Base-by-base conservation (phyloP, 2,888 invertebrate species). In the Globia sparganii region DNA sequence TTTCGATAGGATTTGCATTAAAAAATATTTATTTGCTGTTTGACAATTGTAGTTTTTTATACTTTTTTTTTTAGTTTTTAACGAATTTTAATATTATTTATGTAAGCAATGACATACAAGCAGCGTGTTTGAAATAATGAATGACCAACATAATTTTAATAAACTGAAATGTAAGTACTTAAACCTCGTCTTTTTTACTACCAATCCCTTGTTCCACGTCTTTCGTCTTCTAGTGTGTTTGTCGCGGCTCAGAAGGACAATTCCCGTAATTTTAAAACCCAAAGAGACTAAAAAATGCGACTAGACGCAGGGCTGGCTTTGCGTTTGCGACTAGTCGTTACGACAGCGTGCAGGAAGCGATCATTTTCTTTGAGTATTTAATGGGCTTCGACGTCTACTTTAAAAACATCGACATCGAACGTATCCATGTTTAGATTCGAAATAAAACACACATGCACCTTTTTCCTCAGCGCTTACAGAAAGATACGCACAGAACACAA, bases 131-230 rank as follows among this genome's bases (percentile, higher is more conserved):
- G 72, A 77, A 81, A 78, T 78, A 81, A 78, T 69, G 66, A 79
- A 78, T 80, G 87, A 88, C 81, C 83, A 88, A 86, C 69, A 80
- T 85, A 67, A 69, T 71, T 58, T 67, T 80, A 87, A 86, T 83
- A 83, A 88, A 88, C 75, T 72, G 77, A 80, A 86, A 82, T 81
- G 80, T 65, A 77, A 77, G 87, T 87, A 88, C 88, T 86, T 88
- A 88, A 81, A 61, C 21, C 40, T 43, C 15, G 74, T 73, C 25
- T 77, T 82, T 46, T 74, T 74, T 74, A 61, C 34, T 25, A 28
- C n/a, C n/a, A n/a, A n/a, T 56, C n/a, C 9, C 4, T 46, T 15
- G 34, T 61, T 28, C 25, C 34, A 34, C 28, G 25, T 53, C 0
- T 28, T 37, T 13, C 31, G 9, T 18, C 18, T 18, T 40, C 65